Conservation (phyloP, 2,113 vertebrate genomes). For the Clarias batrachus region DNA sequence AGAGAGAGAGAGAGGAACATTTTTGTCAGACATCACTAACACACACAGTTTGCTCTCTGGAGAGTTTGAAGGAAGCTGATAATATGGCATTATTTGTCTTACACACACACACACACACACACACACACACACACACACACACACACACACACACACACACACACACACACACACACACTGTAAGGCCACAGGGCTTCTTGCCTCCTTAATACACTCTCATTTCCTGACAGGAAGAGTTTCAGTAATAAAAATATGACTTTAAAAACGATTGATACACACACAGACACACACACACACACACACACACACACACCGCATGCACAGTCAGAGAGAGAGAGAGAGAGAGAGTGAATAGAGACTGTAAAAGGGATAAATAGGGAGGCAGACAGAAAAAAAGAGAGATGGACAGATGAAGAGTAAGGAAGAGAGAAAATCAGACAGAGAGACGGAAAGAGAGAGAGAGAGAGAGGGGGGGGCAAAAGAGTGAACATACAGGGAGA, state of each 20-base stretch:
- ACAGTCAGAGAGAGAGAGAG: neutral
- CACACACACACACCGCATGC: too few relatives aligned
- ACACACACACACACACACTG: neutral
- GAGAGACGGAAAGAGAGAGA: neutral
- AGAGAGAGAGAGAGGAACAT: neutral
- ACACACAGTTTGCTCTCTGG: neutral
- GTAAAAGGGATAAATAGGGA: neutral
- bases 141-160: slow-evolving; percentile 14
- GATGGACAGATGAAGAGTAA: neutral
- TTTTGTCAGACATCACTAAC: slow-evolving; percentile 6
- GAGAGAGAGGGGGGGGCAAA: too few relatives aligned
- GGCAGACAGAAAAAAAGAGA: neutral
- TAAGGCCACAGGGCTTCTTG: neutral
- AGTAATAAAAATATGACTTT: slow-evolving; percentile 14
- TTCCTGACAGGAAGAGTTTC: slow-evolving; percentile 20
- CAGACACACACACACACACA: neutral
- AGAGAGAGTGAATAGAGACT: neutral
- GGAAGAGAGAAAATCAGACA: too few relatives aligned
- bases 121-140: neutral
- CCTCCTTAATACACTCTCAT: slow-evolving; percentile 17
- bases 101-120: slow-evolving; percentile 12
- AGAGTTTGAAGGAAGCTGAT: neutral
- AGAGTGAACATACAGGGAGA: too few relatives aligned
- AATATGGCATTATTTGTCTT: neutral
- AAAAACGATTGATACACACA: neutral